Evolutionary conservation across 2,113 vertebrate species (phyloP).

Genomic region (Cyprinodon brontotheroides): DNA sequence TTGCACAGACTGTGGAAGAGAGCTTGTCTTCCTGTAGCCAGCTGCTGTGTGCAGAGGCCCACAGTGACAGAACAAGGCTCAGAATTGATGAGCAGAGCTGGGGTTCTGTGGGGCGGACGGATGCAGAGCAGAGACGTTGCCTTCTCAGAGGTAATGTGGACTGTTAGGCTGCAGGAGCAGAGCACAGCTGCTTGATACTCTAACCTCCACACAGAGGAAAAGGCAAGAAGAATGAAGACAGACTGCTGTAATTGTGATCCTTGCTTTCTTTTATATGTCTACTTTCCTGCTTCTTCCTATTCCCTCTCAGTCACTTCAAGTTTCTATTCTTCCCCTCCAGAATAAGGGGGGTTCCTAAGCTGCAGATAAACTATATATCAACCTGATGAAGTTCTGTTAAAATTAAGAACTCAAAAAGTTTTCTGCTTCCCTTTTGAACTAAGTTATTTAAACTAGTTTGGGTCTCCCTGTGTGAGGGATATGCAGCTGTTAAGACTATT

Average conservation of each 20-base stretch:
- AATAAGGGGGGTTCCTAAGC: slow-evolving; percentile 35
- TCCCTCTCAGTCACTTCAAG: slow-evolving; percentile 21
- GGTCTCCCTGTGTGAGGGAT: slow-evolving; percentile 32
- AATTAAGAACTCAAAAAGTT: slow-evolving; percentile 29
- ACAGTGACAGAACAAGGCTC: slow-evolving; percentile 89
- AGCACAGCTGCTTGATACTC: slow-evolving; percentile 76
- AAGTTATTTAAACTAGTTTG: slow-evolving; percentile 9
- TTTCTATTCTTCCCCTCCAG: slow-evolving; percentile 25
- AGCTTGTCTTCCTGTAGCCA: slow-evolving; percentile 85
- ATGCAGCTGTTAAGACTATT: slow-evolving; percentile 2
- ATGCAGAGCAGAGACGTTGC: slow-evolving; percentile 71
- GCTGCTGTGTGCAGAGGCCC: slow-evolving; percentile 83
- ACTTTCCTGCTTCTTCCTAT: slow-evolving; percentile 5
- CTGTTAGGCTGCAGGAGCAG: slow-evolving; percentile 54
- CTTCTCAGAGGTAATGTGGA: slow-evolving; percentile 65
- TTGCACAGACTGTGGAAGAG: slow-evolving; percentile 81
- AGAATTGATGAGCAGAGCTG: slow-evolving; percentile 87
- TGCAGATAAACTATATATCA: slow-evolving; percentile 46
- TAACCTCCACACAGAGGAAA: slow-evolving; percentile 52
- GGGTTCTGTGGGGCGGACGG: slow-evolving; percentile 82
- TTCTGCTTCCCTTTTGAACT: background rate
- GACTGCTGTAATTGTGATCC: slow-evolving; percentile 35
- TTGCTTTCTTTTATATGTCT: background rate
- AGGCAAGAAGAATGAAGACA: slow-evolving; percentile 34
- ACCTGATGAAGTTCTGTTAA: slow-evolving; percentile 17